Evolutionary conservation across 2,888 invertebrate species (phyloP), one percentile per base, ranked within the genome.

Genomic region (Amphimallon solstitiale): DNA sequence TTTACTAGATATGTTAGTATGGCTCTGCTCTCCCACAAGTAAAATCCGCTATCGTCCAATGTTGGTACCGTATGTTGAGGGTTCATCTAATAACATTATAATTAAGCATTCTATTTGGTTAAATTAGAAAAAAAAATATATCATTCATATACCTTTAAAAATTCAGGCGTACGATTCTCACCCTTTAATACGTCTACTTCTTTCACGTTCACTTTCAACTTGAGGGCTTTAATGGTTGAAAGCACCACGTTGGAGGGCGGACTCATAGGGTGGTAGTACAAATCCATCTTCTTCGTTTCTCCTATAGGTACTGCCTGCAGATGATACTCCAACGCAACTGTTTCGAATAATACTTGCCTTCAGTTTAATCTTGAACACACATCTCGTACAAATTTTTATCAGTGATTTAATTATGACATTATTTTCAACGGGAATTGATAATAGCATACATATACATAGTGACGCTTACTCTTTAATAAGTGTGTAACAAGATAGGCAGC

Each of bases 21-120:
- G 70, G 93, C 91, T 46, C 93, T 90, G 52, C 94, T 94, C 83
- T 95, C 95, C 88, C 91, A 92, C 66, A 95, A 81, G 5, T 87
- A 82, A 77, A 94, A 90, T 0, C 92, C 94, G 75, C 92, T 89
- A 82, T 95, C 95, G 68, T 91, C 89, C 63, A 95, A 81, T 0
- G 93, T 93, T 6, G 95, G 95, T 67, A 95, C 87, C 37, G 90
- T 89, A 80, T 94, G 94, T 82, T 94, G 93, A 0, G 93, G 93
- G 80, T 93, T 94, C 46, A 93, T 81, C 92, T 92, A 81, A 2
- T n/a, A 80, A 79, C 66, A 63, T 29, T 29, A 29, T 29, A 7
- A 3, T 1, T 3, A 72, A 73, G 43, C 14, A 37, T 37, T 17
- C 9, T 29, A 29, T 7, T 29, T 23, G 23, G 23, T 12, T 3